Base-by-base conservation (phyloP, 2,888 invertebrate genomes). In the Apodemia duryi region DNA sequence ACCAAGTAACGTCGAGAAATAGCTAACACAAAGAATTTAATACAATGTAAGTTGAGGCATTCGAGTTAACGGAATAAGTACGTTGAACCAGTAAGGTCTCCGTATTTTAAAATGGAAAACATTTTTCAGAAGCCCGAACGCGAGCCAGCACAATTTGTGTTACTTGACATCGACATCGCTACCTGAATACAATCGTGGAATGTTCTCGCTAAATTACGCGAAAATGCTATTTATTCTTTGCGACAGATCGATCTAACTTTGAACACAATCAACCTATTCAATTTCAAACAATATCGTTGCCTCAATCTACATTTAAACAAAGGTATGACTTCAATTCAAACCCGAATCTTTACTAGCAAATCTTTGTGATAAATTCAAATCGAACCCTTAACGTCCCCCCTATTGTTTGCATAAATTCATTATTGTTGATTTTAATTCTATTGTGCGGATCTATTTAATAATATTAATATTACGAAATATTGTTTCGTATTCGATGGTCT, bases 81-180 rank as follows among this genome's bases (percentile, higher is more conserved):
- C 80, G 81, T 85, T 84, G 82, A 83, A 83, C 83, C 83, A 77
- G 78, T 75, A 72, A 73, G 73, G 73, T 75, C 76, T 78, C 74
- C 65, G 77, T 75, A 77, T 71, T 79, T 80, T 79, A 81, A 84
- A 82, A 83, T 61, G 78, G 79, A 78, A 77, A 78, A 76, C 78
- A 85, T 86, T 84, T 85, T 82, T 85, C 84, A 82, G 74, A 75
- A 70, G 71, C 72, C 41, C 65, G 74, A 69, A 72, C 32, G 73
- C 74, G 75, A 74, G 75, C 75, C 77, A 74, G 72, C 73, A 82
- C 83, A 82, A 86, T 87, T 86, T 85, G 83, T 83, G 82, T 80
- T 74, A 74, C 80, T 79, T 76, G 78, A 79, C 83, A 74, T 77
- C 74, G 76, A 65, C 75, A 71, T 72, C 76, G 74, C 73, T 67